These are phyloP conservation scores for Acrossocheilus fasciatus DNA, from an alignment of 2,797 vertebrate species.

Conservation along the genomic window DNA sequence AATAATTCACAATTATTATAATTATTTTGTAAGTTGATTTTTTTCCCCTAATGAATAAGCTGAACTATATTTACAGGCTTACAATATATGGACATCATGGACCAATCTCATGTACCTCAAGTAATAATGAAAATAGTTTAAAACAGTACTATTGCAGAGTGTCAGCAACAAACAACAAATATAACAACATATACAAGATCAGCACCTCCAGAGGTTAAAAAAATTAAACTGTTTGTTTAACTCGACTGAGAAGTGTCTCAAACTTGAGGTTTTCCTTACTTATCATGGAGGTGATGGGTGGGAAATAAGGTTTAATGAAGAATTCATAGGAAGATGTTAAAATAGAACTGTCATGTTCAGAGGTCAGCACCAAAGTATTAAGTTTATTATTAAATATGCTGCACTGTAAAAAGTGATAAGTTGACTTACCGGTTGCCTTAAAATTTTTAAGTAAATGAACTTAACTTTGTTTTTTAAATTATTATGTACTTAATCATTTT, in stretches of 20 bases:
- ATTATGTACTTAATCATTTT: too few relatives aligned
- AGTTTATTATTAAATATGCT: conserved; percentile 69
- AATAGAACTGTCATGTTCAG: conserved; percentile 61
- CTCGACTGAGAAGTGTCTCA: conserved; percentile 58
- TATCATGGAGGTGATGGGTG: conserved; percentile 53
- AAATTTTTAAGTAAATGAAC: too few relatives aligned
- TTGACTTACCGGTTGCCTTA: too few relatives aligned
- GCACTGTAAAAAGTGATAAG: too few relatives aligned
- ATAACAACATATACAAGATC: background rate
- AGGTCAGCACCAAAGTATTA: conserved; percentile 65
- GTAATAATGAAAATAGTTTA: background rate
- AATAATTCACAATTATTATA: background rate
- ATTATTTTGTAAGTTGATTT: background rate
- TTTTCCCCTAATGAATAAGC: background rate
- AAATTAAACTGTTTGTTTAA: background rate
- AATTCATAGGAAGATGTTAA: conserved; percentile 58
- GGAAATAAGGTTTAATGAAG: conserved; percentile 65
- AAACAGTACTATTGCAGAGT: background rate
- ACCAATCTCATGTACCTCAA: background rate
- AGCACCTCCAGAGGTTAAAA: background rate
- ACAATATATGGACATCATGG: background rate
- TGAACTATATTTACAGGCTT: background rate
- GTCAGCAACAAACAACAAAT: background rate
- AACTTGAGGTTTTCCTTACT: conserved; percentile 64
- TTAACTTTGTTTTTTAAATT: too few relatives aligned